These are phyloP conservation scores for Brenthis ino DNA, from an alignment of 2,888 invertebrate species.

Conservation along the genomic window DNA sequence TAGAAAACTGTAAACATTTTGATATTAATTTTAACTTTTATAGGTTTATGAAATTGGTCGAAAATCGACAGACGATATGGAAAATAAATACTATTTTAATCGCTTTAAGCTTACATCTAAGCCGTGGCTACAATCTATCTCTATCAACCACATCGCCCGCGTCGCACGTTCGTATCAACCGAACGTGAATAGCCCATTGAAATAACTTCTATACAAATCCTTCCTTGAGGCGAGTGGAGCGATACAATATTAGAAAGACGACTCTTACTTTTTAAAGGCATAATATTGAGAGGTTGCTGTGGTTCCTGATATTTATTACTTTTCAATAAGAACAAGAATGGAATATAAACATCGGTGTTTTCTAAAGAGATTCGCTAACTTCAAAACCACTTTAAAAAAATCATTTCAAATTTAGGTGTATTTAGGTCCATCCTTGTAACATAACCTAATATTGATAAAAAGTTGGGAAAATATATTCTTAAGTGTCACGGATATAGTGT, in stretches of 20 bases:
- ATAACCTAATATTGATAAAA: too few relatives aligned
- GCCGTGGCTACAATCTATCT: not conserved
- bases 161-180: constrained; percentile 48
- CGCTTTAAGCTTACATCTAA: constrained; percentile 11
- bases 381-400: too few relatives aligned
- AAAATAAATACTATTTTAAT: not conserved
- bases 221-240: constrained; percentile 44
- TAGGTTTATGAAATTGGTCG: too few relatives aligned
- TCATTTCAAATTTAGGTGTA: too few relatives aligned
- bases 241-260: constrained; percentile 17
- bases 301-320: not conserved
- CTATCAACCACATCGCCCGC: constrained; percentile 37
- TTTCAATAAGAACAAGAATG: constrained; percentile 1
- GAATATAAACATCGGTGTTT: not conserved
- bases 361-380: constrained; percentile 3
- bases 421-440: too few relatives aligned
- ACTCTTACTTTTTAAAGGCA: constrained; percentile 11
- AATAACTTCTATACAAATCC: constrained; percentile 49
- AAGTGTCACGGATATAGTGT: too few relatives aligned
- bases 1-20: too few relatives aligned
- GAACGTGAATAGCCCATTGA: constrained; percentile 65
- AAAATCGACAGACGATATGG: too few relatives aligned
- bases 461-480: too few relatives aligned
- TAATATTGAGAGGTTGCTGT: constrained; percentile 13
- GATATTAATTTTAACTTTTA: too few relatives aligned